Conservation (phyloP, 2,888 invertebrate species). For the Philereme transversata region DNA sequence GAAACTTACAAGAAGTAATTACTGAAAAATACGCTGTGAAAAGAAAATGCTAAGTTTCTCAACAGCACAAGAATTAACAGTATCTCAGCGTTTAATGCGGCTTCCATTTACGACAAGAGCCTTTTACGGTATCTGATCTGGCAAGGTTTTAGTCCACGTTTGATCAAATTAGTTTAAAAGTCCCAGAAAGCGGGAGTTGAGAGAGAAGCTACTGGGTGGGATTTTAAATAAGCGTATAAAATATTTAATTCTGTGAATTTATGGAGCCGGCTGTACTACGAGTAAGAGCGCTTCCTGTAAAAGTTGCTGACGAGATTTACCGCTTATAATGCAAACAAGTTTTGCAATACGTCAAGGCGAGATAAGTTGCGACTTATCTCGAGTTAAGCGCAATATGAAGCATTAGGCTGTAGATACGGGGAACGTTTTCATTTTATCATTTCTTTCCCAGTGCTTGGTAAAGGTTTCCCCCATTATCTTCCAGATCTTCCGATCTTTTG, state of each 20-base stretch:
- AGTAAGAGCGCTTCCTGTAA: constrained; percentile 30
- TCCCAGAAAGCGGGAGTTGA: constrained; percentile 16
- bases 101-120: constrained; percentile 32
- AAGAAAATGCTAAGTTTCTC: constrained; percentile 23
- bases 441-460: too few relatives aligned
- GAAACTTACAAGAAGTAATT: constrained; percentile 12
- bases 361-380: constrained; percentile 32
- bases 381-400: constrained; percentile 13
- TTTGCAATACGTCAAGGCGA: constrained; percentile 43
- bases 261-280: constrained; percentile 24
- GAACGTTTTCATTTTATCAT: too few relatives aligned
- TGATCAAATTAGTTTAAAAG: constrained; percentile 37
- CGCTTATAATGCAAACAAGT: constrained; percentile 45
- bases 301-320: constrained; percentile 43
- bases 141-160: constrained; percentile 36
- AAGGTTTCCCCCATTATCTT: too few relatives aligned
- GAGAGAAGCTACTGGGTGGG: constrained; percentile 6
- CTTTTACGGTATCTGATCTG: constrained; percentile 39
- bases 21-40: constrained; percentile 23
- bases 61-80: constrained; percentile 33
- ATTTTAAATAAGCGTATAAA: background rate
- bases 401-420: too few relatives aligned
- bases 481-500: too few relatives aligned
- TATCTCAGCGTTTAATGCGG: constrained; percentile 30
- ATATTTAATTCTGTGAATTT: constrained; percentile 14